Evolutionary conservation across 2,888 invertebrate species (phyloP).

Genomic region (Philereme vetulata): DNA sequence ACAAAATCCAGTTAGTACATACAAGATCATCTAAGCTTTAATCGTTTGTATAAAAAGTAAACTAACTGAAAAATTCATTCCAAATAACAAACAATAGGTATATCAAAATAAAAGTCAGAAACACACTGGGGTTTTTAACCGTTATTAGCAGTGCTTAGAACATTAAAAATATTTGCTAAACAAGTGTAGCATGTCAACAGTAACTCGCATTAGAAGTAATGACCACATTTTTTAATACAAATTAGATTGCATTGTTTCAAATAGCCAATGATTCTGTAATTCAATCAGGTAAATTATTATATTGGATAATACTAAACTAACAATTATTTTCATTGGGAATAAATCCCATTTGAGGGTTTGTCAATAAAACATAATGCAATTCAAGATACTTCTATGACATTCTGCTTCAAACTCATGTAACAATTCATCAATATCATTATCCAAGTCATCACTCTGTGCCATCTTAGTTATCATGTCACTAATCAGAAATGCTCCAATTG

Average conservation of each 20-base stretch:
- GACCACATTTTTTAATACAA: neutral
- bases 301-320: neutral
- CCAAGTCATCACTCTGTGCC: constrained; percentile 95
- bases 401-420: constrained; percentile 96
- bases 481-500: constrained; percentile 98
- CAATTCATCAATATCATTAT: constrained; percentile 98
- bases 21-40: too few species aligned
- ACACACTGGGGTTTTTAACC: too few species aligned
- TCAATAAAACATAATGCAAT: constrained; percentile 97
- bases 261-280: neutral
- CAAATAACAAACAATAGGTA: too few species aligned
- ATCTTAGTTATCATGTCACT: constrained; percentile 97
- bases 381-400: constrained; percentile 93
- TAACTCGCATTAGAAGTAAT: neutral
- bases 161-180: neutral
- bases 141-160: neutral
- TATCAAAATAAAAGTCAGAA: too few species aligned
- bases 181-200: neutral
- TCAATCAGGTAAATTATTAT: constrained; percentile 1
- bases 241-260: too few species aligned
- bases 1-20: too few species aligned
- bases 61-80: too few species aligned
- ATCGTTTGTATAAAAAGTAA: too few species aligned
- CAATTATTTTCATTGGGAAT: constrained; percentile 5
- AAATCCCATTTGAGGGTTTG: constrained; percentile 15